Base-by-base conservation (phyloP, 2,888 invertebrate species). In the Psylliodes chrysocephalus region DNA sequence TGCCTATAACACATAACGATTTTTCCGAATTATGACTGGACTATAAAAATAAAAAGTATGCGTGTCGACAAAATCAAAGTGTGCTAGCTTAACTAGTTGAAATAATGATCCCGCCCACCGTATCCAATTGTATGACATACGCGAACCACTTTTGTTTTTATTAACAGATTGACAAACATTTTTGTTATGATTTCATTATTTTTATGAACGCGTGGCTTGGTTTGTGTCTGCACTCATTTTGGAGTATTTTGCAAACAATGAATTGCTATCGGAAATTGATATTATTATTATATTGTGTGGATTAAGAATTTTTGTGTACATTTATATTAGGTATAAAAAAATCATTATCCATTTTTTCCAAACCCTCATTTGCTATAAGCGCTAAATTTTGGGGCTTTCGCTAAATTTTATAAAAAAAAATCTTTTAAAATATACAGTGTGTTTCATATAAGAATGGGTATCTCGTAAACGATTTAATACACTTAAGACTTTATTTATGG, bases 131-230 rank as follows among this genome's bases (percentile, higher is more conserved):
- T 15, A 19, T 25, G 54, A 14, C 17, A 49, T 28, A 40, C 35
- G 57, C 57, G n/a, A 47, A 17, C 22, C 49, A 47, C 18, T 57
- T 57, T 38, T 54, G 40, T 40, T 38, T 33, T 30, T 46, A 46
- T 57, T 57, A 57, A 49, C 14, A 30, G 35, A 35, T 33, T 57
- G 19, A 57, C 35, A 22, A 57, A 57, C 38, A 47, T 8, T 54
- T 42, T 42, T 30, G 28, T 42, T 54, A 15, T 54, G 35, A 35
- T 14, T 35, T 35, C 35, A 35, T 35, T 35, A 35, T 14, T 35
- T 35, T 2, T 35, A 35, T 35, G 12, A 35, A 35, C 35, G 14
- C 2, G 10, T 8, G 33, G 33, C 10, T 6, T 10, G 6, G 33
- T n/a, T 12, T 4, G 14, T 14, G 14, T 35, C 14, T 35, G 35